These are phyloP conservation scores for Apocheima hispidaria DNA, from an alignment of 2,888 invertebrate genomes.

Conservation along the genomic window DNA sequence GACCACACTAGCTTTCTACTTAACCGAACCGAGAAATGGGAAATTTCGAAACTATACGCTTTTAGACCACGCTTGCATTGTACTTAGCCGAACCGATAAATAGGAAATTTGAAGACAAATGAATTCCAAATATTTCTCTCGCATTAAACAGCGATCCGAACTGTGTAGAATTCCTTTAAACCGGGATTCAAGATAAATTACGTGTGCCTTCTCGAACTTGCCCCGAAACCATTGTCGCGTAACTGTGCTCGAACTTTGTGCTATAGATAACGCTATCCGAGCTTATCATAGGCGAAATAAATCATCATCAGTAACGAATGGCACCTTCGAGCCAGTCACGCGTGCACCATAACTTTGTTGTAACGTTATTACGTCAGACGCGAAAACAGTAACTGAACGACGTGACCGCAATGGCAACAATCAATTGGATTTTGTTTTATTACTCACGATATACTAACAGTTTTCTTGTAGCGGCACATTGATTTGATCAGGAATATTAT, in stretches of 20 bases:
- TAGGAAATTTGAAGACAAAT: not conserved
- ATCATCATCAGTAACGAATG: constrained; percentile 53
- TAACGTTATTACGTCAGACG: constrained; percentile 84
- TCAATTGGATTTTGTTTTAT: constrained; percentile 82
- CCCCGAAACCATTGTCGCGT: constrained; percentile 13
- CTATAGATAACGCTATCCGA: constrained; percentile 29
- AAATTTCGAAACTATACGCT: too few species aligned
- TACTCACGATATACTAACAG: constrained; percentile 57
- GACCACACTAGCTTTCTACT: too few species aligned
- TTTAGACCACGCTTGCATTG: too few species aligned
- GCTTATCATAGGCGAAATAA: constrained; percentile 33
- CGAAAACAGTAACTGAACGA: constrained; percentile 84
- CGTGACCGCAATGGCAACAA: constrained; percentile 84
- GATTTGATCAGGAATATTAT: constrained; percentile 24
- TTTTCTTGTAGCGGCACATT: constrained; percentile 29
- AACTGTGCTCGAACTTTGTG: constrained; percentile 21
- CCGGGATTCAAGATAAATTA: not conserved
- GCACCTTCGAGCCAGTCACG: constrained; percentile 73
- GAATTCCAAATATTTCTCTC: not conserved
- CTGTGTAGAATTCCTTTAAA: not conserved
- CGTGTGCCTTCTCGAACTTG: constrained; percentile 4
- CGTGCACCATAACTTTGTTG: constrained; percentile 81
- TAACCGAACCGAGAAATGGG: too few species aligned
- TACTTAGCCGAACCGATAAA: too few species aligned
- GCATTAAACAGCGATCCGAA: not conserved